Conservation (phyloP, 2,797 vertebrate genomes). For the Prunella strophiata region DNA sequence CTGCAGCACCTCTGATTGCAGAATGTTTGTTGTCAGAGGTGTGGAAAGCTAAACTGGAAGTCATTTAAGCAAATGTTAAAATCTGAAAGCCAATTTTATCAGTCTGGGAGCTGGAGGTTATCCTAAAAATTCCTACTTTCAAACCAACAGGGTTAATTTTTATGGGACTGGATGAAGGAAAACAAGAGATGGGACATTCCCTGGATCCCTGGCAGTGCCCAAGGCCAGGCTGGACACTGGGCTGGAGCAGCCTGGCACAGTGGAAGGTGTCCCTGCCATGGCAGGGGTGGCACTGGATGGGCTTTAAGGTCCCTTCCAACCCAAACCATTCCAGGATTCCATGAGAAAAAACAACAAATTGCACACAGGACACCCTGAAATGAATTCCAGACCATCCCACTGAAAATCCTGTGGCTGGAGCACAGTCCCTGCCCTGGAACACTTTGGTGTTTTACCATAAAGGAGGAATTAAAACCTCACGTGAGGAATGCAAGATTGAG, state of each 20-base stretch:
- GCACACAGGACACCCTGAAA: not conserved
- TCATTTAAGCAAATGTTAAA: not conserved
- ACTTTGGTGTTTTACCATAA: not conserved
- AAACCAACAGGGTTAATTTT: not conserved
- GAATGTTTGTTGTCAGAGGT: not conserved
- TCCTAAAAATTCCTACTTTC: not conserved
- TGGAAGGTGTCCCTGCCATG: not conserved
- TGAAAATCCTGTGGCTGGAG: not conserved
- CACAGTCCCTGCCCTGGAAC: not conserved
- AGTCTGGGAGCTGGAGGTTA: not conserved
- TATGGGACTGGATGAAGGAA: not conserved
- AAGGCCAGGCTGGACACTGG: not conserved
- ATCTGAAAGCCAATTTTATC: not conserved
- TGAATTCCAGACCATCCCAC: not conserved
- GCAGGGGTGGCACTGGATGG: not conserved
- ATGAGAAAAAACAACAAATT: not conserved
- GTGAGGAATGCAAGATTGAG: not conserved
- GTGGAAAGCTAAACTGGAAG: not conserved
- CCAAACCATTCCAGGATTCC: not conserved
- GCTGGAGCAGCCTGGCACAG: not conserved
- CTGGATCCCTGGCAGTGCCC: not conserved
- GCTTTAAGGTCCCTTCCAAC: not conserved
- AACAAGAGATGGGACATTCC: not conserved
- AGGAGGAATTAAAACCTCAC: not conserved
- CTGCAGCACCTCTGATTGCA: not conserved